Evolutionary conservation across 64 coral and sea anemone species (phyloP), one percentile per base, ranked within the genome.

Genomic region (Dendrophyllia cribrosa): DNA sequence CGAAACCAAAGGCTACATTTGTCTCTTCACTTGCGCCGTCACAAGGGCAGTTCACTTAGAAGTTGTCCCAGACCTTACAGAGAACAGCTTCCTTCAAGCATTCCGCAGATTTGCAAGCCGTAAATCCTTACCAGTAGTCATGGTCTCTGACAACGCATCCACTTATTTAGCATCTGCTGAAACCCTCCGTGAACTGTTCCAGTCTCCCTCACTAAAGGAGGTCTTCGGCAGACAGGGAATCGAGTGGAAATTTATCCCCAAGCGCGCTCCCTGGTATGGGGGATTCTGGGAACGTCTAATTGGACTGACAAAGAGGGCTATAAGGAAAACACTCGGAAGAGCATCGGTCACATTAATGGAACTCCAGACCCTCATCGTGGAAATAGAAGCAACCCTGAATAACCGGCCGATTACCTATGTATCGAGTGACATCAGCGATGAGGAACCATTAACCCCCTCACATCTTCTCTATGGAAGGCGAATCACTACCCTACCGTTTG

Each of bases 281-380:
- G 87, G 93, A n/a, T 95, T 95, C 22, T 95, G 93, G 87, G 93
- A 95, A 62, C 56, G 87, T 9, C 71, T 95, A 16, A 53, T 95
- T 43, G 93, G 93, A 43, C 43, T 95, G 15, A 90, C 93, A 58
- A 95, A 95, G 62, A 85, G 7, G 21, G 61, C 79, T 19, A 4
- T 90, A 13, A 90, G 49, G 87, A 95, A 95, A 24, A 72, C 65
- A 75, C 93, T 95, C 22, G 93, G 78, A 7, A 59, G 71, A 58
- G 70, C 93, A 66, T 85, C 71, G 6, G 48, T 95, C 2, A 84
- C 71, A 3, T 61, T 90, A n/a, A 59, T 58, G 4, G 73, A 43
- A 74, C 70, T 89, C 20, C 87, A 89, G 22, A 89, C 72, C 10
- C 59, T 89, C 34, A 71, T 78, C 1, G 22, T 91, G 14, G 88